These are phyloP conservation scores for Aphelenchoides fujianensis DNA, from an alignment of 1,140 invertebrate species.

Conservation along the genomic window DNA sequence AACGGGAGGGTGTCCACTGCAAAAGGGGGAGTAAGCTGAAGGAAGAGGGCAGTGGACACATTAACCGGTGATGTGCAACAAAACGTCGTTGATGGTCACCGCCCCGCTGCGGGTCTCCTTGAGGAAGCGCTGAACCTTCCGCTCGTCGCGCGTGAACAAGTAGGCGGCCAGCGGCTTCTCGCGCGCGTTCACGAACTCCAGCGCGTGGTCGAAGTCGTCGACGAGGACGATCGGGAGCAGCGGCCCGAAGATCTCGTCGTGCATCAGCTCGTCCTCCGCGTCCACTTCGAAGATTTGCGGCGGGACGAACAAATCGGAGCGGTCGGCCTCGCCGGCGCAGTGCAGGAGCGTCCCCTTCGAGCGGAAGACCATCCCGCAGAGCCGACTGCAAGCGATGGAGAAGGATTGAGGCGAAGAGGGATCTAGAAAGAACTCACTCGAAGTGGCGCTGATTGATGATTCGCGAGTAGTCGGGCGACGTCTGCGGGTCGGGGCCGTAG, in stretches of 20 bases:
- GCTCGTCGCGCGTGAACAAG: constrained; percentile 26
- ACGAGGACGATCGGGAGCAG: constrained; percentile 57
- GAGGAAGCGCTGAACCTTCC: constrained; percentile 23
- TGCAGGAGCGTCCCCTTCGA: constrained; percentile 69
- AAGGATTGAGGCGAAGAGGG: neutral
- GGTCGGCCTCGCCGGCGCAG: constrained; percentile 53
- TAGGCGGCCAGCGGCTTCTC: constrained; percentile 46
- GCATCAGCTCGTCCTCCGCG: constrained; percentile 51
- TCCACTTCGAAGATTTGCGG: constrained; percentile 53
- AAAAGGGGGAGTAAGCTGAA: constrained; percentile 20
- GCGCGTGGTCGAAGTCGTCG: constrained; percentile 46
- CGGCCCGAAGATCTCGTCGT: constrained; percentile 61
- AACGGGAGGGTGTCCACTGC: constrained; percentile 66
- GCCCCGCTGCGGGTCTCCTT: constrained; percentile 25
- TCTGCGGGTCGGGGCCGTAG: constrained; percentile 77
- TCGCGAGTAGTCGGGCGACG: constrained; percentile 77
- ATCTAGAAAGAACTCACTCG: constrained; percentile 42
- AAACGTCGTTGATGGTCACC: constrained; percentile 33
- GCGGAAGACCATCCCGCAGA: constrained; percentile 78
- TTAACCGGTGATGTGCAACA: constrained; percentile 36
- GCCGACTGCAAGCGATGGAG: constrained; percentile 67
- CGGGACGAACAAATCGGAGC: constrained; percentile 56
- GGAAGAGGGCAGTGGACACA: neutral
- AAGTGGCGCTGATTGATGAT: constrained; percentile 81
- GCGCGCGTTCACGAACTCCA: constrained; percentile 43